phyloP scores from a whole-genome alignment of 1,140 invertebrate genomes.

The Drosophila erecta region DNA sequence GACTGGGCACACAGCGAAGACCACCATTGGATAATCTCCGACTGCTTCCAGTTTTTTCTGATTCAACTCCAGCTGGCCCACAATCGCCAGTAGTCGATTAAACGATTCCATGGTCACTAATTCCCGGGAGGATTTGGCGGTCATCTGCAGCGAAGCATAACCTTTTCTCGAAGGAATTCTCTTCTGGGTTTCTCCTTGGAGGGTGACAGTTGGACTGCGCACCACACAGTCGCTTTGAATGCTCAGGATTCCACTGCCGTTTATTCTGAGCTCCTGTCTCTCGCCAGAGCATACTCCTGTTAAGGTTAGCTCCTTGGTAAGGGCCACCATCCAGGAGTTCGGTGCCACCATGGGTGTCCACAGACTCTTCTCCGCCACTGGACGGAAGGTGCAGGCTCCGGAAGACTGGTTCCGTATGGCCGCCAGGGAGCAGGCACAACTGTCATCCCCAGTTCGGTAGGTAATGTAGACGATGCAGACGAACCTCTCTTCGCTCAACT shows the following conservation, averaged over 20 bases:
- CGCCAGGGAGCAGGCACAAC: slow-evolving; percentile 11
- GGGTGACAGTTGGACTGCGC: slow-evolving; percentile 6
- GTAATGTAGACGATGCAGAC: slow-evolving; percentile 12
- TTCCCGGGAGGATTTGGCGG: background rate
- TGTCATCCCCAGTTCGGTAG: background rate
- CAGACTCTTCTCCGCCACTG: background rate
- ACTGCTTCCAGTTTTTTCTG: background rate
- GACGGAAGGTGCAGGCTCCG: background rate
- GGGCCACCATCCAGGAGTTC: slow-evolving; percentile 32
- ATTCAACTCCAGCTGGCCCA: background rate
- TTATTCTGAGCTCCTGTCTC: slow-evolving; percentile 21
- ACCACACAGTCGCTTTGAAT: slow-evolving; percentile 25
- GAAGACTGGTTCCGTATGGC: slow-evolving; percentile 8
- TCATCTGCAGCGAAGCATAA: slow-evolving; percentile 1
- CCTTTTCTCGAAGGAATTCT: background rate
- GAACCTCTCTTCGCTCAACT: slow-evolving; percentile 7
- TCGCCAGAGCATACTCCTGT: slow-evolving; percentile 21
- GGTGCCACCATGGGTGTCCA: slow-evolving; percentile 25
- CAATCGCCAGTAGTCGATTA: background rate
- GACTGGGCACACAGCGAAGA: slow-evolving; percentile 6
- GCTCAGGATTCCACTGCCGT: slow-evolving; percentile 18
- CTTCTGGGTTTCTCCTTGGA: background rate
- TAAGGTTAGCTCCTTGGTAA: slow-evolving; percentile 13
- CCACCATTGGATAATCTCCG: background rate
- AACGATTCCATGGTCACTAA: background rate